Evolutionary conservation across 2,113 vertebrate genomes (phyloP).

Genomic region (Irena cyanogastra): DNA sequence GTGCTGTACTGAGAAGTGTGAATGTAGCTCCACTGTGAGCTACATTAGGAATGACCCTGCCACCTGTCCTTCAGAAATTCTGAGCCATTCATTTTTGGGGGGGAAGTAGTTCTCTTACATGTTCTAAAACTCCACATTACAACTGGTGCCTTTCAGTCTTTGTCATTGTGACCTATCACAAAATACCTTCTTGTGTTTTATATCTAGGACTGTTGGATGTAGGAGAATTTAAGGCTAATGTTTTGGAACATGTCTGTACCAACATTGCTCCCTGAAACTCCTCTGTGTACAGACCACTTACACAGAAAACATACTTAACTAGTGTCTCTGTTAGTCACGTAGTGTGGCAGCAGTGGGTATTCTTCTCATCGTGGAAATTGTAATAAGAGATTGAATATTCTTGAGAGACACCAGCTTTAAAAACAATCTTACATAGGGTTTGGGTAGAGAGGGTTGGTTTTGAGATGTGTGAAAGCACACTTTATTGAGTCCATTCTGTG

Average conservation of each 20-base stretch:
- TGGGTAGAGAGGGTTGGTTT: background rate
- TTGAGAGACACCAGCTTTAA: background rate
- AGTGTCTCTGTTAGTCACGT: background rate
- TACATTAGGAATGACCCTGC: background rate
- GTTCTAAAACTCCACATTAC: background rate
- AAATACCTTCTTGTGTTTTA: background rate
- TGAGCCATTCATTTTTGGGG: background rate
- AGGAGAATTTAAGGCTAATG: background rate
- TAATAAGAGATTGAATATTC: background rate
- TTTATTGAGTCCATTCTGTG: background rate
- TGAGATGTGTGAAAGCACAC: fast-evolving
- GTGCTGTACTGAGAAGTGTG: background rate
- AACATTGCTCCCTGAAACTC: background rate
- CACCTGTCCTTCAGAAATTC: background rate
- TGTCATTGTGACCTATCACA: background rate
- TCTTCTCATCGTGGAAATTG: background rate
- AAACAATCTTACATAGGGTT: background rate
- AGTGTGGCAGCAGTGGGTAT: background rate
- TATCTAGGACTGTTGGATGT: background rate
- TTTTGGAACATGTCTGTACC: background rate
- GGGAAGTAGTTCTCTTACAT: background rate
- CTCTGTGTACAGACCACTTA: background rate
- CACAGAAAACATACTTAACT: background rate
- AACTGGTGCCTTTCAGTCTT: background rate
- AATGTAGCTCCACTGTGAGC: background rate